Evolutionary conservation across 2,888 invertebrate species (phyloP).

Genomic region (Lasius fuliginosus): DNA sequence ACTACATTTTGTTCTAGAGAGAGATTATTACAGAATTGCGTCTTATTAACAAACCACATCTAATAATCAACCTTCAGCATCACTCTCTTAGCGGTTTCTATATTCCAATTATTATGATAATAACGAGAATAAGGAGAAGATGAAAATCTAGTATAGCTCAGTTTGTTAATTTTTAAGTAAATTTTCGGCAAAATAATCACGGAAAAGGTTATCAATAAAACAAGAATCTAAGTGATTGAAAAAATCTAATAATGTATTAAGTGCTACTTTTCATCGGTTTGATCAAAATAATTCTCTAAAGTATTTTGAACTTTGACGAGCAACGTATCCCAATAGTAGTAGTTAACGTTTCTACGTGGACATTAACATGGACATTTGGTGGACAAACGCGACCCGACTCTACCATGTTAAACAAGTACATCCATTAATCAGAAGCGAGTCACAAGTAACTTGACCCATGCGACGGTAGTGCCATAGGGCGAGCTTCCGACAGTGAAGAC

Average conservation of each 20-base stretch:
- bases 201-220: neutral
- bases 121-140: neutral
- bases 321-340: conserved; percentile 55
- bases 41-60: conserved; percentile 10
- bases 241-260: neutral
- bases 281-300: neutral
- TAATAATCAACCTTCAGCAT: neutral
- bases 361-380: conserved; percentile 82
- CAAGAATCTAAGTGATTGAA: neutral
- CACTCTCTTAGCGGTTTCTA: neutral
- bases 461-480: conserved; percentile 77
- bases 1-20: conserved; percentile 26
- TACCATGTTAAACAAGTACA: conserved; percentile 82
- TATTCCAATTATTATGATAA: neutral
- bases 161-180: conserved; percentile 10
- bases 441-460: conserved; percentile 81
- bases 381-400: conserved; percentile 80
- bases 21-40: conserved; percentile 24
- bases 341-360: conserved; percentile 76
- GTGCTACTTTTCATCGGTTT: neutral
- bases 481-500: conserved; percentile 73
- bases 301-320: conserved; percentile 22
- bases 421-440: conserved; percentile 83
- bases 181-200: neutral
- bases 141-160: neutral